Conservation (phyloP, 2,797 vertebrate genomes). For the Diplodus puntazzo region DNA sequence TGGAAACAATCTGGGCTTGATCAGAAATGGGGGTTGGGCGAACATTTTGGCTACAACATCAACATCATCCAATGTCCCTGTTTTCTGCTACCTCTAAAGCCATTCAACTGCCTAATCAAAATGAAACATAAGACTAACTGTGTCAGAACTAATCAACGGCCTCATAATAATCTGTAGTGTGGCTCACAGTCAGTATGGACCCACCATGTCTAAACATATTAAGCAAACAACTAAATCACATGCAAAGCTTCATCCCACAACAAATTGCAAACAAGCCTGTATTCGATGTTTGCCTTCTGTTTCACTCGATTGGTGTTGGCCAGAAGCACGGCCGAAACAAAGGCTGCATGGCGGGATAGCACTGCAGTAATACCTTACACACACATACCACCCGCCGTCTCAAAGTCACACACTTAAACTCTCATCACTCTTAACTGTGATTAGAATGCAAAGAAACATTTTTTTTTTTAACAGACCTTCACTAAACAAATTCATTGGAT, state of each 20-base stretch:
- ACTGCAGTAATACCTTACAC: conserved; percentile 45
- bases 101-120: conserved; percentile 27
- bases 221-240: conserved; percentile 65
- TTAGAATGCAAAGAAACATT: conserved; percentile 26
- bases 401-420: conserved; percentile 56
- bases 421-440: conserved; percentile 31
- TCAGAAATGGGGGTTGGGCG: conserved; percentile 27
- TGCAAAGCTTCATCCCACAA: conserved; percentile 57
- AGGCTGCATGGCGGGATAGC: conserved; percentile 44
- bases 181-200: conserved; percentile 21
- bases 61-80: background rate
- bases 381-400: conserved; percentile 55
- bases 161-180: conserved; percentile 44
- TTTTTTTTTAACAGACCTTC: background rate
- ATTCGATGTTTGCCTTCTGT: conserved; percentile 59
- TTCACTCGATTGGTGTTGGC: conserved; percentile 51
- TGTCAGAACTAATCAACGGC: conserved; percentile 39
- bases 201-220: conserved; percentile 60
- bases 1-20: conserved; percentile 36
- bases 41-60: conserved; percentile 18
- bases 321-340: conserved; percentile 59
- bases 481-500: background rate
- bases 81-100: conserved; percentile 20
- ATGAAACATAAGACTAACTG: conserved; percentile 44
- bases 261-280: conserved; percentile 66